Evolutionary conservation across 1,140 invertebrate species (phyloP), one percentile per base, ranked within the genome.

Genomic region (Oreohelix idahoensis): DNA sequence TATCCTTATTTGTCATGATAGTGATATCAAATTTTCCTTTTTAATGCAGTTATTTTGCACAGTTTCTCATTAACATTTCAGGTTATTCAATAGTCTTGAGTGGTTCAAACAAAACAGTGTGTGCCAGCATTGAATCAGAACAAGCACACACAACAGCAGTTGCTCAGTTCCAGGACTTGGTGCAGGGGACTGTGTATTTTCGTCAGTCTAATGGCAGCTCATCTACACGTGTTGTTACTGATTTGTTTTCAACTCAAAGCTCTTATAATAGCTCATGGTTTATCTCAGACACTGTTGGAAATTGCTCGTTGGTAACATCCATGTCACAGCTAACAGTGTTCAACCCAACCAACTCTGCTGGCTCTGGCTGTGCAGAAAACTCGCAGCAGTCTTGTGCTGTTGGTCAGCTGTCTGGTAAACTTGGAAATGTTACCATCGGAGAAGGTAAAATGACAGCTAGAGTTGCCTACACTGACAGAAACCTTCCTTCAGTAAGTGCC

Each of bases 101-200:
- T 58, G 35, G 38, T 35, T 20, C 32, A n/a, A 63, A 36, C 26
- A 79, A 79, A 39, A 66, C 77, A 36, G 53, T 79, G 15, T 80
- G 79, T 51, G 79, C 79, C 36, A 80, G 63, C 39, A 70, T 80
- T 71, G 63, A 80, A 51, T 17, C 13, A 35, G 29, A 17, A 17
- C 35, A 1, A 20, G 29, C 1, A 29, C 45, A 80, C 39, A 26
- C 35, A 1, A 80, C 79, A 29, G 79, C 79, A 15, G 1, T 71
- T 35, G 79, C 69, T 32, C 35, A 36, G 63, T 80, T 80, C 35
- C 35, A 45, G n/a, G 39, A 45, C 42, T 20, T 35, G 17, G n/a
- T 80, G 1, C 69, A 38, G 20, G 79, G 79, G 11, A 17, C 8
- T 35, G 79, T 80, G 66, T 80, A 80, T 26, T 80, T 80, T 29